These are phyloP conservation scores for Corythaeola cristata DNA, from an alignment of 2,113 vertebrate genomes.

Conservation along the genomic window DNA sequence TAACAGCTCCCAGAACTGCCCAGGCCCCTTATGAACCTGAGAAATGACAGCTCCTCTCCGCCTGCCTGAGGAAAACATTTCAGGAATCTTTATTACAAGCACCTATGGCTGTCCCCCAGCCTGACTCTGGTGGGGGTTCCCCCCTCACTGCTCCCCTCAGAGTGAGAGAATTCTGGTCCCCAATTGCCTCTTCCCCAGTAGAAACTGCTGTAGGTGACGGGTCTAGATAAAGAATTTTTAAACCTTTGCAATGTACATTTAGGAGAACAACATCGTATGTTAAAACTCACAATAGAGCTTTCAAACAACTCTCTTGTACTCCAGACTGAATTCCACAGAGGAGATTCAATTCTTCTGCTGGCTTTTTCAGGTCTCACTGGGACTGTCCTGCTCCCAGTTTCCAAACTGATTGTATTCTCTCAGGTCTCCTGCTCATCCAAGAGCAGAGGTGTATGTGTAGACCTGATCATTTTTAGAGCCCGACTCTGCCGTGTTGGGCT, in stretches of 20 bases:
- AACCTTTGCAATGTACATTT: background rate
- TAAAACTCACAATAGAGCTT: background rate
- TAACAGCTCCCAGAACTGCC: background rate
- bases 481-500: background rate
- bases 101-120: background rate
- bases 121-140: too few relatives aligned
- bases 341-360: background rate
- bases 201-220: background rate
- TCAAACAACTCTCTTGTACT: background rate
- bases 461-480: background rate
- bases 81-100: background rate
- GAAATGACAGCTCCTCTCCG: background rate
- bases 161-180: background rate
- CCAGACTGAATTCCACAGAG: background rate
- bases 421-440: background rate
- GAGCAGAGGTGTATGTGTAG: background rate
- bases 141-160: too few relatives aligned
- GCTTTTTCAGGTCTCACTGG: background rate
- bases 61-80: background rate
- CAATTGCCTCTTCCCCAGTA: background rate
- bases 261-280: background rate
- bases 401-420: background rate
- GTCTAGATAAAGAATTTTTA: background rate
- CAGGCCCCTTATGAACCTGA: background rate
- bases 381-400: background rate